Percentiles rank a stretch among this genome's conserved stretches.
phyloP scores from a whole-genome alignment of 2,797 vertebrate species.

The Pantherophis vulpinus region DNA sequence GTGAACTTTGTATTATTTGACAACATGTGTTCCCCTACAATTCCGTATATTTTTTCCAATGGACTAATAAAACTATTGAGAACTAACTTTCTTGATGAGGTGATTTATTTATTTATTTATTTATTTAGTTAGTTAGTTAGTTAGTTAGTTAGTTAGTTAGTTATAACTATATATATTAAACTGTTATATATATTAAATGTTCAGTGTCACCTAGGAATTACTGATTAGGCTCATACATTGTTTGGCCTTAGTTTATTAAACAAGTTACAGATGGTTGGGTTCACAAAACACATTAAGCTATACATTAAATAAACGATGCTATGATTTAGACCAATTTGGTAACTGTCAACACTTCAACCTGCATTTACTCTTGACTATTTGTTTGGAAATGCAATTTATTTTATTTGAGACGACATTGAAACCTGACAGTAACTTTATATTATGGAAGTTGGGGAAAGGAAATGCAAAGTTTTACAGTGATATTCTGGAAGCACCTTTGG shows the following conservation, averaged over 20 bases:
- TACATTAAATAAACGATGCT: background rate
- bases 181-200: background rate
- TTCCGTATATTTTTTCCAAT: conserved; percentile 65
- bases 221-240: background rate
- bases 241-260: background rate
- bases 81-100: conserved; percentile 35
- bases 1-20: conserved; percentile 61
- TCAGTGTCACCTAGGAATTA: background rate
- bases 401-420: no score
- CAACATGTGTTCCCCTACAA: conserved; percentile 54
- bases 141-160: no score
- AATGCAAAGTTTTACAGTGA: no score
- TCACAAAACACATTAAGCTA: background rate
- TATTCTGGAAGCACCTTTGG: background rate
- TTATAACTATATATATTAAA: background rate
- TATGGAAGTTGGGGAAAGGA: background rate
- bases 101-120: background rate
- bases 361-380: no score
- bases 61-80: conserved; percentile 69
- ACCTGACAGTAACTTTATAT: background rate
- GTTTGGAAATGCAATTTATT: no score
- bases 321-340: background rate
- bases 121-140: no score
- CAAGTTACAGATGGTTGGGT: background rate
- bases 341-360: background rate